These are phyloP conservation scores for Antennarius striatus DNA, from an alignment of 2,113 vertebrate genomes.

Conservation along the genomic window DNA sequence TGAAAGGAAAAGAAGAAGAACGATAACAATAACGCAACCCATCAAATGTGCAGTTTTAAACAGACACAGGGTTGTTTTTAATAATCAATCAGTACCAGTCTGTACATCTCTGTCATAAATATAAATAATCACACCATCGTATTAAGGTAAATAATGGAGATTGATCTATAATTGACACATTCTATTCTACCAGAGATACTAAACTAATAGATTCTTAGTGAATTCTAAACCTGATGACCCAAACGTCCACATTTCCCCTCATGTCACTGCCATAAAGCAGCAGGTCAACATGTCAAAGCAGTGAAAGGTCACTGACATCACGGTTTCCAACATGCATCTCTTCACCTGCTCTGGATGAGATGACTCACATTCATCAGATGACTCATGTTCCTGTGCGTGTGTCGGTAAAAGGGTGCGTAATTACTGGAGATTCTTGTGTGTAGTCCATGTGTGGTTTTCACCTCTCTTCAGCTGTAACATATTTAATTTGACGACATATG, in stretches of 20 bases:
- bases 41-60: too few relatives aligned
- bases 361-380: conserved; percentile 62
- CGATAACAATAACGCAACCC: too few relatives aligned
- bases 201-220: not conserved
- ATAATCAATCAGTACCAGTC: too few relatives aligned
- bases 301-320: conserved; percentile 37
- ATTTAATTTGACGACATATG: conserved; percentile 78
- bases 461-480: conserved; percentile 61
- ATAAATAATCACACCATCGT: too few relatives aligned
- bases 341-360: conserved; percentile 29
- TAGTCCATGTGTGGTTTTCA: not conserved
- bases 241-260: not conserved
- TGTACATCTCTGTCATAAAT: too few relatives aligned
- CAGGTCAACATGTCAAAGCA: conserved; percentile 38
- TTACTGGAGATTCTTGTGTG: not conserved
- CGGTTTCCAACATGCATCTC: conserved; percentile 36
- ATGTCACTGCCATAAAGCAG: conserved; percentile 1
- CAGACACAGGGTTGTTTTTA: too few relatives aligned
- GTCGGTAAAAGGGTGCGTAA: conserved; percentile 1
- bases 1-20: too few relatives aligned
- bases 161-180: too few relatives aligned
- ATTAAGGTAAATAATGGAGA: too few relatives aligned
- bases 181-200: not conserved
- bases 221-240: too few relatives aligned
- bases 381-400: conserved; percentile 45